Evolutionary conservation across 2,113 vertebrate species (phyloP).

Genomic region (Mesitornis unicolor): DNA sequence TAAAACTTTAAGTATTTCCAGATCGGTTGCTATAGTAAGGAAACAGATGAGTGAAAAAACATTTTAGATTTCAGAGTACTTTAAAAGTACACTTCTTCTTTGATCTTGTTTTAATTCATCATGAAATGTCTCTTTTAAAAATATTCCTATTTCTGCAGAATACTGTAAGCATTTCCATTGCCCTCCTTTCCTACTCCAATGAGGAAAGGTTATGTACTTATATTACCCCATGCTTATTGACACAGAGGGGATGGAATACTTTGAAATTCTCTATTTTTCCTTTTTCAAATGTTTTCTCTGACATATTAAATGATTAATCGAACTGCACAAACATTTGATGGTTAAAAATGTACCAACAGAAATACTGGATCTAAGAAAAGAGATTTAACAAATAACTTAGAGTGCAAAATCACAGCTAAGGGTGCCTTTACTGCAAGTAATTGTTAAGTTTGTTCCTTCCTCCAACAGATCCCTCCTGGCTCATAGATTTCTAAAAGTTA

Average conservation of each 20-base stretch:
- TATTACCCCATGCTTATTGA: background rate
- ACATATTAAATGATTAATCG: background rate
- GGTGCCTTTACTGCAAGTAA: background rate
- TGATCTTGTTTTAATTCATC: background rate
- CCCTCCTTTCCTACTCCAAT: background rate
- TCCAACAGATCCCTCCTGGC: background rate
- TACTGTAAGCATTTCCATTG: background rate
- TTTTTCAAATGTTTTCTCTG: background rate
- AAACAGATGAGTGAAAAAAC: background rate
- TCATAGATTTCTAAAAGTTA: background rate
- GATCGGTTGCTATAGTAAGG: background rate
- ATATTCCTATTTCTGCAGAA: background rate
- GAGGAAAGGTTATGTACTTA: background rate
- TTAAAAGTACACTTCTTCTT: background rate
- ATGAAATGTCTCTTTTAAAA: background rate
- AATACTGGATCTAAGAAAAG: background rate
- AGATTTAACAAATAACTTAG: background rate
- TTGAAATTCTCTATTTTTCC: background rate
- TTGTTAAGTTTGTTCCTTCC: background rate
- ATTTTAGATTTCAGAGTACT: background rate
- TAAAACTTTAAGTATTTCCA: background rate
- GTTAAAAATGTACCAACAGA: background rate
- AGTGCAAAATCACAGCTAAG: background rate
- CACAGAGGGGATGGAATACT: background rate
- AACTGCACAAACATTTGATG: background rate